Evolutionary conservation across 2,888 invertebrate species (phyloP), one percentile per base, ranked within the genome.

Genomic region (Punctoribates punctum): DNA sequence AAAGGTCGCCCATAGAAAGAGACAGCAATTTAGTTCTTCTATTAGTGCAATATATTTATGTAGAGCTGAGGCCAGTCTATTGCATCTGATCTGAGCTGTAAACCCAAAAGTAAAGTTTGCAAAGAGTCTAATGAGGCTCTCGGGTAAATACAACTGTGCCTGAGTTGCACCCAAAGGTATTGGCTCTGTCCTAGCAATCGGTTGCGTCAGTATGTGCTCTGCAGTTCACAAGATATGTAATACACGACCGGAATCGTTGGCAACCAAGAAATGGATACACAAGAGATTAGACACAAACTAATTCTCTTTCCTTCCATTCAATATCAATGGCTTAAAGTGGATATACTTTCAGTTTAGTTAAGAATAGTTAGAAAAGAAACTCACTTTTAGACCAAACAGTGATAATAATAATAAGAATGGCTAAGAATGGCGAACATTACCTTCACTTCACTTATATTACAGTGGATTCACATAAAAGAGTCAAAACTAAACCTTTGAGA

Each of bases 121-220:
- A 25, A 67, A 67, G 27, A 67, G 15, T 62, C 65, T 67, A 67
- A 67, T 67, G 65, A 67, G 65, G 20, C 65, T 67, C 65, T 27
- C 65, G 65, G 65, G 65, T 67, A 67, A 67, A 67, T 38, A 67
- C 65, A 38, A 67, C 27, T 38, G 65, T n/a, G 34, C n/a, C 17
- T 23, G 8, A 67, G 65, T 67, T 67, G 65, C 65, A 67, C 65
- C 65, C 65, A 67, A 67, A 67, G 65, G 65, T 67, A 67, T 67
- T n/a, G 65, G 27, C 38, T 27, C 25, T 67, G 65, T 67, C 65
- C 34, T 67, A 67, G n/a, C 29, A 67, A 67, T 60, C 27, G 38
- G 27, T 67, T 29, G 34, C 65, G 27, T 67, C 29, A 67, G 65
- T 27, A 25, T 27, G 13, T 62, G 42, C 42, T 42, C 27, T 38